Conservation (phyloP, 2,113 vertebrate species). For the Choloepus hoffmanni region DNA sequence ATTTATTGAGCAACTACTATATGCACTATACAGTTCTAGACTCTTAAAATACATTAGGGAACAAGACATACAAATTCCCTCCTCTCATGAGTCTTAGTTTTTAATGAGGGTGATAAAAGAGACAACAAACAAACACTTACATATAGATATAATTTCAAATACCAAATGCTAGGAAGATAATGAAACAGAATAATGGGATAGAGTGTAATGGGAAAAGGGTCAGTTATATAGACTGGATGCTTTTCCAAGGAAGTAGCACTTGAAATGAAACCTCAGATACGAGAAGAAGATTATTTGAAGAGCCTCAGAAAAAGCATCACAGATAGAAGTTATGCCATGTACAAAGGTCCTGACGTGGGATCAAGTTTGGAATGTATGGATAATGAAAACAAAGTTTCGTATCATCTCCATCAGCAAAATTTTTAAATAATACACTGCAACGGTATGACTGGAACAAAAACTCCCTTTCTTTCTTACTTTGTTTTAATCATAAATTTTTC, state of each 20-base stretch:
- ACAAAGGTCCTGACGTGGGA: not conserved
- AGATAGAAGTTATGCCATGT: not conserved
- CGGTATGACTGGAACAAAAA: not conserved
- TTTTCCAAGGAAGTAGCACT: not conserved
- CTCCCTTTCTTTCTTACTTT: not conserved
- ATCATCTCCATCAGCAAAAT: not conserved
- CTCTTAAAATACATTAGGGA: not conserved
- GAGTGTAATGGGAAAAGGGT: not conserved
- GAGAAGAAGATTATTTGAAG: not conserved
- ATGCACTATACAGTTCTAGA: not conserved
- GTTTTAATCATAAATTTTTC: not conserved
- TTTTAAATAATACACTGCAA: not conserved
- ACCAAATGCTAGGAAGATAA: not conserved
- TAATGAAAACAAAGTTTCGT: not conserved
- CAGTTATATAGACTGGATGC: not conserved
- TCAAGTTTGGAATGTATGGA: not conserved
- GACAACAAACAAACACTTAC: not conserved
- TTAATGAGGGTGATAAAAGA: not conserved
- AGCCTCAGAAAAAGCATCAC: not conserved
- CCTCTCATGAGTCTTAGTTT: not conserved
- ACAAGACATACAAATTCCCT: not conserved
- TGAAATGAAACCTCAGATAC: not conserved
- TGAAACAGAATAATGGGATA: not conserved
- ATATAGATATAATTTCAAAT: not conserved
- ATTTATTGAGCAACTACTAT: not conserved